A percentile compares a stretch with the other conserved stretches of the same genome.
Evolutionary conservation across 2,797 vertebrate genomes (phyloP).

Genomic region (Ctenochaetus hawaiiensis): DNA sequence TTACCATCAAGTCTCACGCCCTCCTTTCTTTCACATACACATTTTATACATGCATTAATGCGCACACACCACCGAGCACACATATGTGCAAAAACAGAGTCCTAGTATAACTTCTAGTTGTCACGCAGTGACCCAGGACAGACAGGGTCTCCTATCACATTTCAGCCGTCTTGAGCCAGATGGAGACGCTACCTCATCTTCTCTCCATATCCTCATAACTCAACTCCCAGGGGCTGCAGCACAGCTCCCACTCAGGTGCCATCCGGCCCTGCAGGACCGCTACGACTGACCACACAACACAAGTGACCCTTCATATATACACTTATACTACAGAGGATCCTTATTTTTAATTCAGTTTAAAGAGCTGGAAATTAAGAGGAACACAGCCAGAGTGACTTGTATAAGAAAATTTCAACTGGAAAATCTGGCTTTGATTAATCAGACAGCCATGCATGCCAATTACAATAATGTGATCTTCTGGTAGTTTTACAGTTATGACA

Average conservation of each 20-base stretch:
- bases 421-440: conserved; percentile 38
- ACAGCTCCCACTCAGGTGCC: conserved; percentile 61
- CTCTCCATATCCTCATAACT: conserved; percentile 55
- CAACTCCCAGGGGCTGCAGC: conserved; percentile 50
- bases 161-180: conserved; percentile 72
- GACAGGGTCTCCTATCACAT: conserved; percentile 69
- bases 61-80: conserved; percentile 4
- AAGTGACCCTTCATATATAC: neutral
- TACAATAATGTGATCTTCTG: conserved; percentile 25
- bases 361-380: neutral
- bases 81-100: conserved; percentile 12
- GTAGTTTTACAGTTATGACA: conserved; percentile 26
- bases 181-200: conserved; percentile 80
- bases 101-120: conserved; percentile 44
- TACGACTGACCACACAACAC: conserved; percentile 11
- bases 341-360: neutral
- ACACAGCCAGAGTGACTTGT: neutral
- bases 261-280: conserved; percentile 16
- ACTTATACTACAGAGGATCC: neutral
- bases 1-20: conserved; percentile 19
- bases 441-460: neutral
- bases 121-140: conserved; percentile 49
- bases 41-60: conserved; percentile 10
- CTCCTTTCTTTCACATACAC: neutral
- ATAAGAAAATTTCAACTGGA: conserved; percentile 7